Base-by-base conservation (phyloP, 2,888 invertebrate species). In the Tryphoninae sp. region DNA sequence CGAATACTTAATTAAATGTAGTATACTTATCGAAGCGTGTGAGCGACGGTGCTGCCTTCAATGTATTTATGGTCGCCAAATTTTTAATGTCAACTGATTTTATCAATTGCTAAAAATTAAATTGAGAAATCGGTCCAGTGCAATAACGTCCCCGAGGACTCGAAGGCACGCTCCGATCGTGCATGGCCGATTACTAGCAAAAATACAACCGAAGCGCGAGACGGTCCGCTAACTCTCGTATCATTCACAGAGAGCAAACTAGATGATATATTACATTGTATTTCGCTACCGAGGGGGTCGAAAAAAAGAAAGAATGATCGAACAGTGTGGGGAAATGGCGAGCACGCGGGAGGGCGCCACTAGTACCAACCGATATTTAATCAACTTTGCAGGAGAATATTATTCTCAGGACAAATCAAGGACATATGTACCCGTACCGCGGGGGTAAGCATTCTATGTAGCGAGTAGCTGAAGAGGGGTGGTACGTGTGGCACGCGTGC, bases 391-490 rank as follows among this genome's bases (percentile, higher is more conserved):
- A 87, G 88, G 86, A 88, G 90, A 90, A 88, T 88, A 89, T 90
- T 90, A 90, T 90, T 91, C 90, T 89, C 89, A 83, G 86, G 89
- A 90, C 89, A 91, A 91, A 91, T 91, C 90, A 90, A 89, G 90
- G 90, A 91, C 91, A 90, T 90, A 90, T 90, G 91, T 89, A 88
- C 85, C 84, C 83, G 82, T 86, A 85, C 78, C 84, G 83, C 83
- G 85, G 71, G 82, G 84, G 78, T 74, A 81, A 75, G 68, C 67
- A 81, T 65, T 62, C 58, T 16, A 55, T n/a, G 13, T 33, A 26
- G 22, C 65, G 59, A 75, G 55, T 55, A 79, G 65, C 19, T 64
- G 51, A 45, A 64, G 62, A 58, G 69, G 42, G 72, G 59, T 40
- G 19, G 51, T 26, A 22, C 58, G 13, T 51, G 67, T 78, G 53